Conservation (phyloP, 1,140 invertebrate genomes). For the Drosophila baimaii region DNA sequence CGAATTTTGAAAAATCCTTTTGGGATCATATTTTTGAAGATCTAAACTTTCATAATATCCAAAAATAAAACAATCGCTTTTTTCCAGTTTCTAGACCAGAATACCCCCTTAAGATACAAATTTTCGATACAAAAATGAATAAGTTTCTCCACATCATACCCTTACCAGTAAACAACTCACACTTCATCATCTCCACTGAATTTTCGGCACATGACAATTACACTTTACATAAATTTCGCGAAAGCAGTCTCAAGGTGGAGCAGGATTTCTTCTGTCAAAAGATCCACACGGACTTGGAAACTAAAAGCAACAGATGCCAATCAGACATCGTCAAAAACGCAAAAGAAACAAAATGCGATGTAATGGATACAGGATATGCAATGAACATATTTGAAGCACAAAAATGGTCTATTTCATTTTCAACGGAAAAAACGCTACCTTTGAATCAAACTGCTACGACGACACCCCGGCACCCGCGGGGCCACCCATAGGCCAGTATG, state of each 20-base stretch:
- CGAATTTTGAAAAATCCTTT: too few relatives aligned
- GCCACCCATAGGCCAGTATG: too few relatives aligned
- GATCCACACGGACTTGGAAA: background rate
- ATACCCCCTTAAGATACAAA: too few relatives aligned
- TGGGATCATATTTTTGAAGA: too few relatives aligned
- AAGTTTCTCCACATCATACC: background rate
- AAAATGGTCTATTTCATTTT: conserved; percentile 15
- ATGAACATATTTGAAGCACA: conserved; percentile 2
- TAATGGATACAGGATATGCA: conserved; percentile 1
- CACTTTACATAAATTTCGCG: conserved; percentile 5
- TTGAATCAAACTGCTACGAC: conserved; percentile 2
- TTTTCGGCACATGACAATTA: conserved; percentile 9
- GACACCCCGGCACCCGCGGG: too few relatives aligned
- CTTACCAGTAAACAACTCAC: conserved; percentile 4
- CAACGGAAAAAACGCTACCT: conserved; percentile 1
- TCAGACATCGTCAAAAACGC: conserved; percentile 1
- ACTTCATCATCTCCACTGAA: conserved; percentile 15
- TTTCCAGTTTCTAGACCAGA: too few relatives aligned
- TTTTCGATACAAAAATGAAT: too few relatives aligned
- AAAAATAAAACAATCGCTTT: too few relatives aligned
- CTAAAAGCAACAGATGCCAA: conserved; percentile 4
- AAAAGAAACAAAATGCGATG: too few relatives aligned
- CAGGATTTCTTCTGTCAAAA: conserved; percentile 8
- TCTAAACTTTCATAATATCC: too few relatives aligned
- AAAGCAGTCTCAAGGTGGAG: conserved; percentile 16